Percentiles rank a stretch among this genome's conserved stretches.
phyloP scores from a whole-genome alignment of 2,113 vertebrate genomes.

The Tilapia sparmanii region DNA sequence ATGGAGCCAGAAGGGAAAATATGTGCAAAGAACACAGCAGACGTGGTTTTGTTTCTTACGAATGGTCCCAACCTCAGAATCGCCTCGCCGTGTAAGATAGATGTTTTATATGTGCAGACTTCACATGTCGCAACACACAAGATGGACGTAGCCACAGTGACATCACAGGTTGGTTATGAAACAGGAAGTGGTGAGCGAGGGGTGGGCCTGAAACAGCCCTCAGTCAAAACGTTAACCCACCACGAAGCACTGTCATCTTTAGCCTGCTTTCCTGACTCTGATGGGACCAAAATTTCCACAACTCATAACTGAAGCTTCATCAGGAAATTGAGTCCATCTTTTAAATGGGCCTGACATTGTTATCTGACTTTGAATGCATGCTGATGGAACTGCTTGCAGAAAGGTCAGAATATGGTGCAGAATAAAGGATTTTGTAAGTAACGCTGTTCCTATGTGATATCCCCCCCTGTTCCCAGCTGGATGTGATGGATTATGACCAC shows the following conservation, averaged over 20 bases:
- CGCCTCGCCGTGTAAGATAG: background rate
- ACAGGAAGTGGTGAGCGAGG: background rate
- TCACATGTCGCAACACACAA: background rate
- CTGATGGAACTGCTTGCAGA: background rate
- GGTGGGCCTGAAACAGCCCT: background rate
- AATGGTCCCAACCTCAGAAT: background rate
- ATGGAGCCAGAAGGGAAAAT: background rate
- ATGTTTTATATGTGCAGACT: background rate
- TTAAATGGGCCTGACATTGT: rapidly evolving
- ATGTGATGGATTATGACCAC: background rate
- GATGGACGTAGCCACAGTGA: background rate
- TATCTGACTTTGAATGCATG: background rate
- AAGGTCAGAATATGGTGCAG: background rate
- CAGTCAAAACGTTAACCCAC: background rate
- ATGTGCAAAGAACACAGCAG: background rate
- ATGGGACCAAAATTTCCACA: background rate
- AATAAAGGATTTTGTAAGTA: background rate
- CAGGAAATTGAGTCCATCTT: background rate
- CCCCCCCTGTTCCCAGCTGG: background rate
- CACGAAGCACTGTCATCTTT: background rate
- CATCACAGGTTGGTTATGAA: rapidly evolving
- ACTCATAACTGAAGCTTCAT: background rate
- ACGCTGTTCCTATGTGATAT: too few relatives aligned
- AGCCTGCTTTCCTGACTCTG: background rate
- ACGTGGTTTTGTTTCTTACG: background rate